Percentiles rank a stretch among this genome's conserved stretches.
Evolutionary conservation across 2,888 invertebrate species (phyloP).

Genomic region (Colletes collaris): DNA sequence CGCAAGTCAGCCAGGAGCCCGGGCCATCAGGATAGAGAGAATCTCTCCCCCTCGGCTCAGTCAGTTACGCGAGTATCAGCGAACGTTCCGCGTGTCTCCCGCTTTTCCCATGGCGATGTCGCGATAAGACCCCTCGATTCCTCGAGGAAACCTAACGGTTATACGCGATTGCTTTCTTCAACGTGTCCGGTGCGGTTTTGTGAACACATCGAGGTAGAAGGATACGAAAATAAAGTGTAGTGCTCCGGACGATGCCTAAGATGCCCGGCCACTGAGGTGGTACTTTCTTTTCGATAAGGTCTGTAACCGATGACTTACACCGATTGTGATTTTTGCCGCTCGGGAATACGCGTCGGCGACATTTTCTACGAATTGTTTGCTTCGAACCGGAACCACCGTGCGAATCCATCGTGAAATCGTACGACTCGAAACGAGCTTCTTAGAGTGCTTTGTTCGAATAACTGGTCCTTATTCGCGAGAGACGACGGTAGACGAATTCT

Average conservation of each 20-base stretch:
- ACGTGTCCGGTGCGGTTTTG: constrained; percentile 40
- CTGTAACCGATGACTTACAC: constrained; percentile 29
- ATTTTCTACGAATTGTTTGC: no score
- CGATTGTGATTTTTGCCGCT: not conserved
- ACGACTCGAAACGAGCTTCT: no score
- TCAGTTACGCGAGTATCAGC: constrained; percentile 79
- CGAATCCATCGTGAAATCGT: no score
- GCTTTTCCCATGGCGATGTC: constrained; percentile 22
- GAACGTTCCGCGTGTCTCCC: constrained; percentile 70
- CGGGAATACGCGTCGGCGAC: not conserved
- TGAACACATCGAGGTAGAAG: constrained; percentile 5
- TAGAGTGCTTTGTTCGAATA: no score
- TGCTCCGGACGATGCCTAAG: constrained; percentile 39
- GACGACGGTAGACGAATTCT: no score
- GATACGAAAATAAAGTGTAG: constrained; percentile 34
- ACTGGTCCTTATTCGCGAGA: no score
- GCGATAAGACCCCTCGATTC: constrained; percentile 29
- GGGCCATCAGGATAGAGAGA: constrained; percentile 79
- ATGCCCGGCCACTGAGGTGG: constrained; percentile 58
- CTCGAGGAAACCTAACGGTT: not conserved
- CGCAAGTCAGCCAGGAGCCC: constrained; percentile 82
- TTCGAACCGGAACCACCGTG: no score
- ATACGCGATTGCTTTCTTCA: not conserved
- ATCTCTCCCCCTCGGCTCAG: constrained; percentile 72
- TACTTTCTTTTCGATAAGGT: constrained; percentile 60